A percentile compares a stretch with the other conserved stretches of the same genome.
phyloP scores from a whole-genome alignment of 2,888 invertebrate genomes.

The Choristoneura rosaceana region DNA sequence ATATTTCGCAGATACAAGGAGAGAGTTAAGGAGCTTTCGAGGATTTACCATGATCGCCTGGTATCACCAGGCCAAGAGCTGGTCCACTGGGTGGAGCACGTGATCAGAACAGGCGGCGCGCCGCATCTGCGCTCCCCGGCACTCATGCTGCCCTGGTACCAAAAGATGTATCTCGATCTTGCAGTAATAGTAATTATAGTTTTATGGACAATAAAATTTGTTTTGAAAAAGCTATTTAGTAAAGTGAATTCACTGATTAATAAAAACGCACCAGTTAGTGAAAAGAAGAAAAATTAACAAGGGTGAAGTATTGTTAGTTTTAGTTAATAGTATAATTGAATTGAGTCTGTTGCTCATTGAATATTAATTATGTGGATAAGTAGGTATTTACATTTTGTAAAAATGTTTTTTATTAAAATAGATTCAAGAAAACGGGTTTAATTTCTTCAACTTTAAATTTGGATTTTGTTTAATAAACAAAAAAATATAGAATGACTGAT shows the following conservation, averaged over 20 bases:
- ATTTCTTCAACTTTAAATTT: no score
- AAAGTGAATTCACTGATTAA: slow-evolving; percentile 8
- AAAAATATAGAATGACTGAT: no score
- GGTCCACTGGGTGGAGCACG: slow-evolving; percentile 89
- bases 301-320: not conserved
- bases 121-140: slow-evolving; percentile 71
- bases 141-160: slow-evolving; percentile 54
- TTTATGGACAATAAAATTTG: slow-evolving; percentile 6
- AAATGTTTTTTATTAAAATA: no score
- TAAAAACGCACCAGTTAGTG: not conserved
- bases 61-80: slow-evolving; percentile 85
- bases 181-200: slow-evolving; percentile 14
- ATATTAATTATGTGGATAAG: no score
- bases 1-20: slow-evolving; percentile 16
- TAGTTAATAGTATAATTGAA: no score
- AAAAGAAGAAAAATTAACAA: slow-evolving; percentile 24
- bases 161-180: slow-evolving; percentile 57
- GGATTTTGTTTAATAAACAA: no score
- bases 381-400: no score
- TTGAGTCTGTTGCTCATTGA: no score
- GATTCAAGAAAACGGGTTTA: no score
- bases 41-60: slow-evolving; percentile 72
- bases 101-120: slow-evolving; percentile 84
- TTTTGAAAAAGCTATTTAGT: slow-evolving; percentile 13
- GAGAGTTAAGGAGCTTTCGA: slow-evolving; percentile 52